These are phyloP conservation scores for Coilia nasus DNA, from an alignment of 2,797 vertebrate genomes.

Conservation along the genomic window DNA sequence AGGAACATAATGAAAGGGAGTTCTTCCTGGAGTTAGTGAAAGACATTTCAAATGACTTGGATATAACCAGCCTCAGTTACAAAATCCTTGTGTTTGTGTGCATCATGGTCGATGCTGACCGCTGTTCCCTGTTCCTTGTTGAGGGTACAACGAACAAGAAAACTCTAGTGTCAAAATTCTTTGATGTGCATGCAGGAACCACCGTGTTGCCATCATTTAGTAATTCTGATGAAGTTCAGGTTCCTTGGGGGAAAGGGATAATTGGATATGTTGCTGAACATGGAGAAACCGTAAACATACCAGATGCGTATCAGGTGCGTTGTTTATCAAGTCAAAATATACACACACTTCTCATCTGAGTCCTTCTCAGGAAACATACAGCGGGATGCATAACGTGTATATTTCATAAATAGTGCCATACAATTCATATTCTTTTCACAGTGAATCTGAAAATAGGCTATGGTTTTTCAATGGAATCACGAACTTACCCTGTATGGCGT, in stretches of 20 bases:
- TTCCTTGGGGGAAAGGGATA: conserved; percentile 98
- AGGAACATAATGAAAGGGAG: conserved; percentile 91
- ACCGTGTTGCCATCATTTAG: conserved; percentile 89
- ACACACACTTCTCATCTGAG: neutral
- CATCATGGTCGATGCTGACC: conserved; percentile 97
- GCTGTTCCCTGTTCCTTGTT: conserved; percentile 93
- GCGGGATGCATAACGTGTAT: no score
- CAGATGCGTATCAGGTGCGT: conserved; percentile 96
- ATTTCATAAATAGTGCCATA: no score
- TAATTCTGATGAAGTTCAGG: conserved; percentile 93
- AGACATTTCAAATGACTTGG: conserved; percentile 98
- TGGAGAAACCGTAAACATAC: conserved; percentile 95
- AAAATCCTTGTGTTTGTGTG: conserved; percentile 98
- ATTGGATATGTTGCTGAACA: conserved; percentile 97
- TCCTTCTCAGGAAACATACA: neutral
- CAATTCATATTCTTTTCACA: no score
- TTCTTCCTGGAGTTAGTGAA: conserved; percentile 98
- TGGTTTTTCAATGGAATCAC: neutral
- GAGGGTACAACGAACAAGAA: conserved; percentile 92
- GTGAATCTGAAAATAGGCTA: neutral
- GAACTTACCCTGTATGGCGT: no score
- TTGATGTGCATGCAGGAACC: conserved; percentile 95
- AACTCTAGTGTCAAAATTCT: conserved; percentile 96
- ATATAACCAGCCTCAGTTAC: conserved; percentile 94
- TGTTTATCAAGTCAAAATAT: conserved; percentile 27